Evolutionary conservation across 1,140 invertebrate genomes (phyloP).

Genomic region (Macrobrachium nipponense): DNA sequence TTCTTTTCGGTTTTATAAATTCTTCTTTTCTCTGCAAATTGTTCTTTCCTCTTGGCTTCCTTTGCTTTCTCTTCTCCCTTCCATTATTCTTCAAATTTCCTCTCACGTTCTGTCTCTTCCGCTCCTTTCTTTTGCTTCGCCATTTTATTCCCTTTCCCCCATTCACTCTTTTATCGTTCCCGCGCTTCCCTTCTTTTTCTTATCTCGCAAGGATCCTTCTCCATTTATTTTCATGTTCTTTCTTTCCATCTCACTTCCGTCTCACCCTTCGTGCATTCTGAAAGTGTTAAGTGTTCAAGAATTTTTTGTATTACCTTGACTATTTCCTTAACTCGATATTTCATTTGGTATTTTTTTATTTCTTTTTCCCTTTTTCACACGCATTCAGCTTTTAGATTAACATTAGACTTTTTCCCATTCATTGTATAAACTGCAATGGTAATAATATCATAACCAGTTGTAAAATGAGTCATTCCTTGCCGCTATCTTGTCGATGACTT

Average conservation of each 20-base stretch:
- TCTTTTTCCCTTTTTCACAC: neutral
- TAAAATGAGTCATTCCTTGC: no score
- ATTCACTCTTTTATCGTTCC: neutral
- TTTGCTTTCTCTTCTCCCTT: slow-evolving; percentile 13
- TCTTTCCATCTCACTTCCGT: neutral
- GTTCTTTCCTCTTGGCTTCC: slow-evolving; percentile 2
- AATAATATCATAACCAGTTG: no score
- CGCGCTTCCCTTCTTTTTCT: neutral
- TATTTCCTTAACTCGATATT: neutral
- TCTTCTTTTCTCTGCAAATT: neutral
- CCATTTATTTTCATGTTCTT: neutral
- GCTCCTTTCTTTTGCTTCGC: neutral
- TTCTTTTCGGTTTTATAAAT: neutral
- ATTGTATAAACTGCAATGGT: no score
- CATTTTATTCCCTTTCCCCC: neutral
- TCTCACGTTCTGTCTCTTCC: slow-evolving; percentile 17
- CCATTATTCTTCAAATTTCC: neutral
- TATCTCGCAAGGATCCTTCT: neutral
- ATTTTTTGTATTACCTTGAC: neutral
- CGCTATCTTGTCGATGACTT: no score
- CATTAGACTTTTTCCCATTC: neutral
- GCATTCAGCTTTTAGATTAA: neutral
- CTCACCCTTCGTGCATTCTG: slow-evolving; percentile 1
- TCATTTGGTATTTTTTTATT: neutral
- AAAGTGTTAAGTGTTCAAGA: no score